These are phyloP conservation scores for Drosophila pseudoobscura DNA, from an alignment of 1,140 invertebrate species.

Conservation along the genomic window DNA sequence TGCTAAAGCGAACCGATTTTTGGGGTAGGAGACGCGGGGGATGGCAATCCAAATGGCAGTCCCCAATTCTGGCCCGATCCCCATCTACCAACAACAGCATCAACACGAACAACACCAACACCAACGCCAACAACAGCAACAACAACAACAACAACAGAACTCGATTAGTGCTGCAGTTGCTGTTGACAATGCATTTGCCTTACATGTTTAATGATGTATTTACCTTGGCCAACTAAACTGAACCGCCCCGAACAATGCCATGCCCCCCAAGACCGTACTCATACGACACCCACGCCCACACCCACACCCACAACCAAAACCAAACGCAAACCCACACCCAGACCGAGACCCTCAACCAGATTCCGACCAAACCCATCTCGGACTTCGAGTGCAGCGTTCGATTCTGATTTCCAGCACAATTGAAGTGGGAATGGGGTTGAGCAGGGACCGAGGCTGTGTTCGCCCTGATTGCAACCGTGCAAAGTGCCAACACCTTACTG, in stretches of 20 bases:
- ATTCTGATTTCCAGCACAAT: conserved; percentile 9
- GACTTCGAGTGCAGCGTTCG: conserved; percentile 6
- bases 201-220: conserved; percentile 81
- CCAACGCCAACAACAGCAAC: conserved; percentile 12
- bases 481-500: conserved; percentile 71
- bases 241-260: conserved; percentile 29
- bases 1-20: conserved; percentile 33
- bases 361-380: background rate
- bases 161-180: conserved; percentile 63
- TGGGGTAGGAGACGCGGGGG: conserved; percentile 31
- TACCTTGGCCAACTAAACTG: conserved; percentile 77
- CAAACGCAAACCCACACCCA: background rate
- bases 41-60: conserved; percentile 27
- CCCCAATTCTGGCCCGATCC: background rate
- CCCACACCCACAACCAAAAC: background rate
- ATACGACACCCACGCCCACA: background rate
- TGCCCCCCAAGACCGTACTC: background rate
- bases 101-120: conserved; percentile 5
- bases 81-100: conserved; percentile 8
- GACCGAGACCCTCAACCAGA: conserved; percentile 1
- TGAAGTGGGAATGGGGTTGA: background rate
- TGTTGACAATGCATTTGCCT: conserved; percentile 80
- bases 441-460: conserved; percentile 1
- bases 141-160: conserved; percentile 33
- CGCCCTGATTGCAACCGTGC: conserved; percentile 64